Evolutionary conservation across 1,140 invertebrate genomes (phyloP).

Genomic region (Contarinia nasturtii): DNA sequence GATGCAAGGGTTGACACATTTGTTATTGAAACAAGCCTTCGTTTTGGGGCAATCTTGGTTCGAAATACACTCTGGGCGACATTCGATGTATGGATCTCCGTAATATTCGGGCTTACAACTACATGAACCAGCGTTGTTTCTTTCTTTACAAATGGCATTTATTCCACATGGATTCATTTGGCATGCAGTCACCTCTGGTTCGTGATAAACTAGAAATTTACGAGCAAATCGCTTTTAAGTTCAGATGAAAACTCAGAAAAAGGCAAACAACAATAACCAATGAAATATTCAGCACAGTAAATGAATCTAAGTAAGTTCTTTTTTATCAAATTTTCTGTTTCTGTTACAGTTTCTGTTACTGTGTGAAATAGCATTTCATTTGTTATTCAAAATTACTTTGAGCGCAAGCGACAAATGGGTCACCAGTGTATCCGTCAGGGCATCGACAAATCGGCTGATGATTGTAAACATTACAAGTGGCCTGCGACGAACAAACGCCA

Average conservation of each 20-base stretch:
- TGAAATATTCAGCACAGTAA: too few species aligned
- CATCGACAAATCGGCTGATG: constrained; percentile 59
- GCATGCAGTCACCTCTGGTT: constrained; percentile 33
- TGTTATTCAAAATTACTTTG: constrained; percentile 16
- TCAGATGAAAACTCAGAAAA: too few species aligned
- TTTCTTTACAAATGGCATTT: constrained; percentile 59
- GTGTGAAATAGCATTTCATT: neutral
- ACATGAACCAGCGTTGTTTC: constrained; percentile 53
- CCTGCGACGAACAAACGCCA: constrained; percentile 48
- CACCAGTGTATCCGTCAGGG: constrained; percentile 46
- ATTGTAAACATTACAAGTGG: constrained; percentile 46
- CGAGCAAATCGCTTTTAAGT: too few species aligned
- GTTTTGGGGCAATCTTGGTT: constrained; percentile 49
- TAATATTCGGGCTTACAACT: constrained; percentile 49
- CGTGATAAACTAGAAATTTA: neutral
- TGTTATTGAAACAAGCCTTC: constrained; percentile 43
- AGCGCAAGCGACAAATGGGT: constrained; percentile 51
- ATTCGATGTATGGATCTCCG: constrained; percentile 55
- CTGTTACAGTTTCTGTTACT: neutral
- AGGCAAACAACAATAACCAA: constrained; percentile 3
- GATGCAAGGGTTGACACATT: constrained; percentile 50
- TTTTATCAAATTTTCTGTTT: neutral
- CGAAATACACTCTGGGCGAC: constrained; percentile 48
- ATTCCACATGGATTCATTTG: constrained; percentile 57
- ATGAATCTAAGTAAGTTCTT: too few species aligned